Evolutionary conservation across 2,797 vertebrate species (phyloP), one percentile per base, ranked within the genome.

Genomic region (Clamator glandarius): DNA sequence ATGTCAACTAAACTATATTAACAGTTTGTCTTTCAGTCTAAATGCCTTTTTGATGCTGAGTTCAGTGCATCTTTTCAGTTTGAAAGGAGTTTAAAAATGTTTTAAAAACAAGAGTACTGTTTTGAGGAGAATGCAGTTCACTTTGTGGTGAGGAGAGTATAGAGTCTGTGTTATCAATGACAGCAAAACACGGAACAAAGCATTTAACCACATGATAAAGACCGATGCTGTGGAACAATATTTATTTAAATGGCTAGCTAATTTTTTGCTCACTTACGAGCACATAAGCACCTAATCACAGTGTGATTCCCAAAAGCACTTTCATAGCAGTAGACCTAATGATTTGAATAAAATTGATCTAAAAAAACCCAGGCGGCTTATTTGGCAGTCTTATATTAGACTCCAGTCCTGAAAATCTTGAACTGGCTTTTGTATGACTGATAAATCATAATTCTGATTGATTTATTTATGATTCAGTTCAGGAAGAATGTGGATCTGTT

Each of bases 151-250:
- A 83, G 26, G 44, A 54, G 20, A 26, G 29, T 20, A 36, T 26
- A 59, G 42, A 42, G 66, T 35, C 15, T 63, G 5, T 50, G 15
- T 36, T 18, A 8, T 8, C 0, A 0, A 2, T 31, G 33, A 25
- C 72, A 75, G 21, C 6, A 20, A 39, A 87, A 67, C 20, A 35
- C 29, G 76, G 25, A 62, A 23, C 15, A 31, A 51, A 76, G 18
- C 11, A 15, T 84, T 90, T 87, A 72, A 79, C 21, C 12, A 31
- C 5, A 6, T 20, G 18, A 63, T 54, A 66, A 82, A 74, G 33
- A 36, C 15, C 59, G 25, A 61, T 79, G 16, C 10, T 12, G 24
- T 33, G 25, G 20, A 64, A 29, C 6, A 48, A 3, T 79, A 12
- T 44, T 74, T 84, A 87, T 89, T 89, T 29, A 28, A 69, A 46